Evolutionary conservation across 2,888 invertebrate genomes (phyloP).

Genomic region (Drosophila vallismaia): DNA sequence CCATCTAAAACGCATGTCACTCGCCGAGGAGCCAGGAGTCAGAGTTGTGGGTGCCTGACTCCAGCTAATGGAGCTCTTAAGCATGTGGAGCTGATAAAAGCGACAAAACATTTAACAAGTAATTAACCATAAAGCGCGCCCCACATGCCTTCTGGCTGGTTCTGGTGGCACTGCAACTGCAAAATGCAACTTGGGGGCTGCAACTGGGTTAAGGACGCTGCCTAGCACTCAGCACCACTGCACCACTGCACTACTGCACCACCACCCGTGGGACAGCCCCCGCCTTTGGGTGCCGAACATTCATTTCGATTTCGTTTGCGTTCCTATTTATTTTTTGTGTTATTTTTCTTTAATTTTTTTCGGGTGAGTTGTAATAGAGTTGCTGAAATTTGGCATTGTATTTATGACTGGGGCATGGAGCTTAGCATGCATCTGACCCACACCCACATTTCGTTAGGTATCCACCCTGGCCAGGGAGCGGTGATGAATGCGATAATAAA

Average conservation of each 20-base stretch:
- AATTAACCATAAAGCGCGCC: constrained; percentile 69
- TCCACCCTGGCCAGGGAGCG: constrained; percentile 41
- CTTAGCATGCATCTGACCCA: constrained; percentile 60
- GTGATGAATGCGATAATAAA: constrained; percentile 75
- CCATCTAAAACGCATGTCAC: constrained; percentile 50
- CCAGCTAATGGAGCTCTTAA: constrained; percentile 58
- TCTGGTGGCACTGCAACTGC: constrained; percentile 39
- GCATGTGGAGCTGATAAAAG: constrained; percentile 60
- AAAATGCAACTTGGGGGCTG: constrained; percentile 28
- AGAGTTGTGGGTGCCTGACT: constrained; percentile 41
- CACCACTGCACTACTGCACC: neutral
- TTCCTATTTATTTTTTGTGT: constrained; percentile 24
- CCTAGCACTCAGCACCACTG: constrained; percentile 55
- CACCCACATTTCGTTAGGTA: constrained; percentile 77
- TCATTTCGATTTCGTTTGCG: constrained; percentile 44
- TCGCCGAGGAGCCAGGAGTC: constrained; percentile 2
- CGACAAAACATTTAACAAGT: constrained; percentile 74
- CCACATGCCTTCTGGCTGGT: constrained; percentile 38
- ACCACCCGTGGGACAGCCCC: constrained; percentile 56
- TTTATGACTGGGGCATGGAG: constrained; percentile 41
- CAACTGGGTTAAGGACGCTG: constrained; percentile 74
- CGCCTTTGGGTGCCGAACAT: constrained; percentile 58
- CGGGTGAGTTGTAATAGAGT: constrained; percentile 70
- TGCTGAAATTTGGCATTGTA: constrained; percentile 74
- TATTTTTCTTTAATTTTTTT: constrained; percentile 46